Conservation (phyloP, 2,113 vertebrate species). For the Rhombomys opimus region DNA sequence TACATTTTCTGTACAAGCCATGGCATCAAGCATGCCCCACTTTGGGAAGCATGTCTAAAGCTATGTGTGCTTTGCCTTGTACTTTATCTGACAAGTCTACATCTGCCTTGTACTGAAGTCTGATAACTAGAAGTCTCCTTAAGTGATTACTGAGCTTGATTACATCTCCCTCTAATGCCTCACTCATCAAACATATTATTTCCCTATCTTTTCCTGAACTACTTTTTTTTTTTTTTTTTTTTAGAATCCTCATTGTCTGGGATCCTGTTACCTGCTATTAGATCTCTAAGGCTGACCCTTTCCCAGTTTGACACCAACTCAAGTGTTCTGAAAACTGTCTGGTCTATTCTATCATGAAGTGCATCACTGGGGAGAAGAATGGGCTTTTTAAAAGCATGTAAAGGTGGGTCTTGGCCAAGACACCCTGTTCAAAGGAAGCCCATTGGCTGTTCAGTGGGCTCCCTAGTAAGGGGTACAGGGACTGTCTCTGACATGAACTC, state of each 20-base stretch:
- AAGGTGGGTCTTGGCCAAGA: background rate
- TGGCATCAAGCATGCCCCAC: conserved; percentile 13
- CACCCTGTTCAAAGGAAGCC: no score
- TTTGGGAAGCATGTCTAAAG: background rate
- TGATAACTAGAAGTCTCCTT: background rate
- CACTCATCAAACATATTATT: background rate
- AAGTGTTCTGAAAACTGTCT: conserved; percentile 6
- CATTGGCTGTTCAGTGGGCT: no score
- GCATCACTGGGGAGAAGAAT: background rate
- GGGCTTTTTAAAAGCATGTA: background rate
- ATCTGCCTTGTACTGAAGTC: background rate
- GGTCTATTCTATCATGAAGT: background rate
- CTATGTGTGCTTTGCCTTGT: background rate
- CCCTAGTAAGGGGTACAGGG: no score
- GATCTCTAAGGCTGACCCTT: background rate
- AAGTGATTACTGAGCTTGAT: conserved; percentile 10
- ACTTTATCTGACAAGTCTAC: background rate
- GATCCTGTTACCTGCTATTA: background rate
- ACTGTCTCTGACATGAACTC: no score
- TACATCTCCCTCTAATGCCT: background rate
- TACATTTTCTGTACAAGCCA: conserved; percentile 3
- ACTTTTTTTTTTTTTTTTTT: background rate
- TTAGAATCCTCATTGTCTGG: background rate
- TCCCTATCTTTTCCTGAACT: conserved; percentile 16
- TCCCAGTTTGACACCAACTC: background rate